Conservation (phyloP, 1,140 invertebrate species). For the Paralvinella palmiformis region DNA sequence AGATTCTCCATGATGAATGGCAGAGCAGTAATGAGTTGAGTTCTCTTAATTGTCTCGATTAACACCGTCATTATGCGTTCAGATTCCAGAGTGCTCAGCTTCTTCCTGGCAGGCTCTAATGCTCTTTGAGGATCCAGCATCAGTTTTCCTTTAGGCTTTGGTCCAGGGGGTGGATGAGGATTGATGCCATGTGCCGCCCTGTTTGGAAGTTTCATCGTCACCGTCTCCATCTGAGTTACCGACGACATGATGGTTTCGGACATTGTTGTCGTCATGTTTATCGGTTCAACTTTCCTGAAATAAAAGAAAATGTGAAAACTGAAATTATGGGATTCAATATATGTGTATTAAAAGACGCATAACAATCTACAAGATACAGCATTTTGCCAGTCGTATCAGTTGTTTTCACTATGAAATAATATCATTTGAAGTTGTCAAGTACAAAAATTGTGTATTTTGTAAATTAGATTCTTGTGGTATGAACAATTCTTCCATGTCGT, state of each 20-base stretch:
- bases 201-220: constrained; percentile 17
- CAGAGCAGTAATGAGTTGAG: constrained; percentile 38
- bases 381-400: no score
- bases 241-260: constrained; percentile 24
- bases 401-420: no score
- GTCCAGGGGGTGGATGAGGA: not conserved
- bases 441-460: no score
- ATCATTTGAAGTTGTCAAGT: no score
- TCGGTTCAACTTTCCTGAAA: no score
- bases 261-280: constrained; percentile 19
- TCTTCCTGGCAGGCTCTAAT: constrained; percentile 47
- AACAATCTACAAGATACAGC: no score
- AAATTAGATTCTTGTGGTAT: no score
- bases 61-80: constrained; percentile 49
- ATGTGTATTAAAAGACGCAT: no score
- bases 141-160: constrained; percentile 20
- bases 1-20: constrained; percentile 42
- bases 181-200: not conserved
- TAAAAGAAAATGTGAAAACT: no score
- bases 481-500: no score
- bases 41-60: constrained; percentile 40
- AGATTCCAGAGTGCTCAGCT: constrained; percentile 45
- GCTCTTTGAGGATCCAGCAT: constrained; percentile 42
- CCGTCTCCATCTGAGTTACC: constrained; percentile 5
- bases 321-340: no score